phyloP scores from a whole-genome alignment of 2,797 vertebrate species.

The Cercopithecus petaurista region DNA sequence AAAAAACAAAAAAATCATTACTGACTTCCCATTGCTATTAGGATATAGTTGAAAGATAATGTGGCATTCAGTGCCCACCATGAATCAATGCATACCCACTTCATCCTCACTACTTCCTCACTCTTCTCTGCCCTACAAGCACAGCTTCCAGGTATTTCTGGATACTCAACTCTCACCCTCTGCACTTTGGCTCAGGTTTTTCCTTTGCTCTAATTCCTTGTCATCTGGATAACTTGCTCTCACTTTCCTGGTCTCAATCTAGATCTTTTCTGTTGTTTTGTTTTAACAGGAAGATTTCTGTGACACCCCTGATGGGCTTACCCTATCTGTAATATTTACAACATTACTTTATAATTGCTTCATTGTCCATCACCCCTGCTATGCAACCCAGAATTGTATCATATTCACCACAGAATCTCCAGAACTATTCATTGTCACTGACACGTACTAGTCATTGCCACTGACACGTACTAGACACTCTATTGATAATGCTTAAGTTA shows the following conservation, averaged over 20 bases:
- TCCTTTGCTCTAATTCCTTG: background rate
- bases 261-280: background rate
- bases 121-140: background rate
- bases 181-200: background rate
- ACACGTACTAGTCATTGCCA: background rate
- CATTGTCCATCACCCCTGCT: background rate
- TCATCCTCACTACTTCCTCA: background rate
- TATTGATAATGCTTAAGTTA: background rate
- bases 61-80: background rate
- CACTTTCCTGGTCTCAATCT: background rate
- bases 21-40: background rate
- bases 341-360: background rate
- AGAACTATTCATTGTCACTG: background rate
- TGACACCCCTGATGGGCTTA: background rate
- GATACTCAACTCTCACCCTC: background rate
- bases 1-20: background rate
- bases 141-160: too few relatives aligned
- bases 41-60: background rate
- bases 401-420: background rate
- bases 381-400: background rate
- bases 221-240: background rate
- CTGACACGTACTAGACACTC: background rate
- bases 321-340: background rate
- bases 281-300: background rate
- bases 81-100: background rate